phyloP scores from a whole-genome alignment of 92 coral and sea anemone species.

The Micromussa lordhowensis region DNA sequence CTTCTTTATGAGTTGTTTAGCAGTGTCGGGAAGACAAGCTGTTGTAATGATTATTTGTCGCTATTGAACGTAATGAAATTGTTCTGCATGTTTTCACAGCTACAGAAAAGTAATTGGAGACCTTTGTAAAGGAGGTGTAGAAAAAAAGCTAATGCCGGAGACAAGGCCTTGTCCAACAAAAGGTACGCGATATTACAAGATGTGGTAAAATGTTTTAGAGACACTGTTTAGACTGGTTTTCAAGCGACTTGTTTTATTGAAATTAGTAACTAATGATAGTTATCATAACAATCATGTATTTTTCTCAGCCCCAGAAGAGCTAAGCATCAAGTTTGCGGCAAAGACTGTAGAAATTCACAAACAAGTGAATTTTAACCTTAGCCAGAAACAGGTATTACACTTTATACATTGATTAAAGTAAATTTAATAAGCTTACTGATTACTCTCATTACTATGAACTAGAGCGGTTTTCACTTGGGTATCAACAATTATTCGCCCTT shows the following conservation, averaged over 20 bases:
- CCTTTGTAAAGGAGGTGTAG: conserved; percentile 66
- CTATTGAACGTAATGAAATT: neutral
- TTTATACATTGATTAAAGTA: neutral
- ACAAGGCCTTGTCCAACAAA: conserved; percentile 54
- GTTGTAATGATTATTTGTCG: no score
- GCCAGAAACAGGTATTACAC: conserved; percentile 3
- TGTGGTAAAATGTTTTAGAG: neutral
- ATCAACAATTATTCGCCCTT: no score
- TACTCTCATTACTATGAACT: neutral
- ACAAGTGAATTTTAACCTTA: neutral
- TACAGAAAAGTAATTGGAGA: conserved; percentile 79
- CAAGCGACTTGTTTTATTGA: no score
- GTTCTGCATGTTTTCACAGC: conserved; percentile 15
- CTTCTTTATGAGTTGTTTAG: no score
- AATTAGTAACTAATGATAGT: neutral
- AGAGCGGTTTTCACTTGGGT: neutral
- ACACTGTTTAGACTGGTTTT: neutral
- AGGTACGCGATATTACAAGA: conserved; percentile 20
- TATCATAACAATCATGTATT: no score
- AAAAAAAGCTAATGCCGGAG: conserved; percentile 40
- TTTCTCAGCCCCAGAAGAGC: neutral
- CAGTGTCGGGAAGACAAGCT: no score
- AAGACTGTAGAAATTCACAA: conserved; percentile 15
- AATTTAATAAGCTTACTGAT: no score
- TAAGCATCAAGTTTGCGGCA: neutral